phyloP scores from a whole-genome alignment of 2,113 vertebrate genomes.

The Balaeniceps rex region DNA sequence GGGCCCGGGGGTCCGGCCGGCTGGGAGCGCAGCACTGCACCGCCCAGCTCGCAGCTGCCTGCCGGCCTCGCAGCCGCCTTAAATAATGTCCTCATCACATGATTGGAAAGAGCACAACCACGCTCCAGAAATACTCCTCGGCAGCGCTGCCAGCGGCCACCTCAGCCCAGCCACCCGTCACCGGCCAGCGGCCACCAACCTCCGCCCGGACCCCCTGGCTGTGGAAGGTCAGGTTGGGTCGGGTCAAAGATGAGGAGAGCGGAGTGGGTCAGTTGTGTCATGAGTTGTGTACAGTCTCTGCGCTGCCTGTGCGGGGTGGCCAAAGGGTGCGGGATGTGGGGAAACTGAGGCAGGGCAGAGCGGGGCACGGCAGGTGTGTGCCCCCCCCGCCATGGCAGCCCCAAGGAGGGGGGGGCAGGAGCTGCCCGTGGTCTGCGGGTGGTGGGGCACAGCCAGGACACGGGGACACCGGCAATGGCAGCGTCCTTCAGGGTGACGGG shows the following conservation, averaged over 20 bases:
- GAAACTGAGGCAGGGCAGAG: background rate
- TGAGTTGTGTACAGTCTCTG: background rate
- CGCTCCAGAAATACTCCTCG: constrained; percentile 62
- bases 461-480: background rate
- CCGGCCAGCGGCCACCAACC: background rate
- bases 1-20: background rate
- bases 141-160: constrained; percentile 25
- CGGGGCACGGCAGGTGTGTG: background rate
- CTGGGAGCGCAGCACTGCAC: background rate
- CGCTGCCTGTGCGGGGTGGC: accelerated
- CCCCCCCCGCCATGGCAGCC: background rate
- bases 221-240: accelerated
- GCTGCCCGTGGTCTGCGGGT: background rate
- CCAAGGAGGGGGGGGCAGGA: background rate
- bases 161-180: background rate
- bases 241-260: background rate
- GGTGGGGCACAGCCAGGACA: background rate
- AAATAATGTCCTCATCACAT: constrained; percentile 71
- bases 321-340: accelerated
- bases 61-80: constrained; percentile 37
- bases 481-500: background rate
- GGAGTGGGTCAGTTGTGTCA: accelerated
- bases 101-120: constrained; percentile 16
- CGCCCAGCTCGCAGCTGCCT: background rate
- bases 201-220: background rate